Base-by-base conservation (phyloP, 2,113 vertebrate genomes). In the Tetrao urogallus region DNA sequence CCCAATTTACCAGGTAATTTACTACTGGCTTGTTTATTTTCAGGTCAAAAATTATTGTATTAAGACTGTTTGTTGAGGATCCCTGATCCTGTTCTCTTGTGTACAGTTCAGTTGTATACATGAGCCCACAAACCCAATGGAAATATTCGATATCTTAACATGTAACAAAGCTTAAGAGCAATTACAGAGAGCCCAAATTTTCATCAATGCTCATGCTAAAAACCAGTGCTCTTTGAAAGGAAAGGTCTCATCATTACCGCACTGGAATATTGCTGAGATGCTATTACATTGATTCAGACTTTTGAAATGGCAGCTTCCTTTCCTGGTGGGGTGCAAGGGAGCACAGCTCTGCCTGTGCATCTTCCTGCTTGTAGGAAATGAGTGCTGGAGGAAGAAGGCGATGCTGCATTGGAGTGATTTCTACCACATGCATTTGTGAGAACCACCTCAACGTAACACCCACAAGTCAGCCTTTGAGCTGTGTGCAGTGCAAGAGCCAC, bases 271-370 rank as follows among this genome's bases (percentile, higher is more conserved):
- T 64, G 6, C 2, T 58, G 43, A 67, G 12, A 13, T 65, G 18
- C 2, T 27, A 1, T 25, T 52, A 52, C 24, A 11, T 48, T 4
- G 22, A 21, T 57, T 9, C 34, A 2, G 0, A 36, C 6, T 32
- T 74, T 69, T 73, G 54, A 74, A 45, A 69, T 43, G 25, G 34
- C 40, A 83, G 61, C 47, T 78, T 78, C 25, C 34, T 67, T 69
- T 22, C 16, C 36, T 74, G 56, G 21, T 17, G 13, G 40, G 36
- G 24, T 7, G 27, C 18, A 30, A 61, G 5, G 56, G 25, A 4
- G 10, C 47, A 61, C 25, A 83, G 45, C 47, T 78, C 25, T 73
- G 20, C 18, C 60, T 47, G 18, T 78, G 45, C 10, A 16, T 1
- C 13, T 30, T 52, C 13, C 30, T 50, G 21, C 42, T 4, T 61